Percentiles rank a stretch among this genome's conserved stretches.
These are phyloP conservation scores for Gavialis gangeticus DNA, from an alignment of 2,113 vertebrate genomes.

Conservation along the genomic window DNA sequence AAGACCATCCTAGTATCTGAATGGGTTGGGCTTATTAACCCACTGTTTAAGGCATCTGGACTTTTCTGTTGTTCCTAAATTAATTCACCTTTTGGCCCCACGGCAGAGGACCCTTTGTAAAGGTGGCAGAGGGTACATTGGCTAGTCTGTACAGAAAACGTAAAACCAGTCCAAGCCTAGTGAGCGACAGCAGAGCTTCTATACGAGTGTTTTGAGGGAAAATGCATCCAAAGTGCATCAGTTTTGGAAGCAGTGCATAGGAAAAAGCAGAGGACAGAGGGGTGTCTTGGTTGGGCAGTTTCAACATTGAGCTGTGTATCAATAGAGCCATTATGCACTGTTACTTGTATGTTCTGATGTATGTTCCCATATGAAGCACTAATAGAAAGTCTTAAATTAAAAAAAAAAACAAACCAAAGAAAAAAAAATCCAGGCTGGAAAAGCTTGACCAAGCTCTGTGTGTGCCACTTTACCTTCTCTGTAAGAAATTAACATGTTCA, in stretches of 20 bases:
- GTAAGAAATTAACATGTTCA: background rate
- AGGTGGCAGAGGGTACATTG: background rate
- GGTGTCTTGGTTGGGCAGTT: background rate
- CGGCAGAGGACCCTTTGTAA: background rate
- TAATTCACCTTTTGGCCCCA: background rate
- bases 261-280: background rate
- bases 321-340: background rate
- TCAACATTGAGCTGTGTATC: background rate
- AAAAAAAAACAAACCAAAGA: background rate
- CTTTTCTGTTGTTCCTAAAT: background rate
- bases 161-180: background rate
- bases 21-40: background rate
- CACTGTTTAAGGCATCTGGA: background rate
- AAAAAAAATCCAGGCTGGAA: background rate
- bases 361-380: background rate
- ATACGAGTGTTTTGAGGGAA: background rate
- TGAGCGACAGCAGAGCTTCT: background rate
- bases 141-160: background rate
- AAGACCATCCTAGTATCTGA: background rate
- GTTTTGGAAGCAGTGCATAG: background rate
- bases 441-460: background rate
- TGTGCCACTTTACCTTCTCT: background rate
- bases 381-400: background rate
- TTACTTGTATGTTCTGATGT: background rate
- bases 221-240: too few relatives aligned